Evolutionary conservation across 2,797 vertebrate genomes (phyloP).

Genomic region (Tarsius wallacei): DNA sequence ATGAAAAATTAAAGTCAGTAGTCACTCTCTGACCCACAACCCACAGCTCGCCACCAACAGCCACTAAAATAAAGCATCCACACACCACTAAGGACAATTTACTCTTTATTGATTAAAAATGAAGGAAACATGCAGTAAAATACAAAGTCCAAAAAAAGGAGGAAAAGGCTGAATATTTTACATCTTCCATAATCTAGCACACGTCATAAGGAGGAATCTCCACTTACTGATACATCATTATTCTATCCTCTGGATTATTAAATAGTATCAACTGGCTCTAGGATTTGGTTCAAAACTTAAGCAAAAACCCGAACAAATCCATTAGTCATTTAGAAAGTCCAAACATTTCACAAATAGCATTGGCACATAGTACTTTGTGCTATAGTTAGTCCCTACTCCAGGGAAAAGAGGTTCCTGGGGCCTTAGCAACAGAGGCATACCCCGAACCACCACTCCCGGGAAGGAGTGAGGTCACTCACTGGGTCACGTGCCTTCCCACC

Average conservation of each 20-base stretch:
- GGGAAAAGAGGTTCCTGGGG: slow-evolving; percentile 6
- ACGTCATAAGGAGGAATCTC: slow-evolving; percentile 89
- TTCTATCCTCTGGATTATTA: slow-evolving; percentile 85
- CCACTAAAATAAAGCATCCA: slow-evolving; percentile 43
- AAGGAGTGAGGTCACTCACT: slow-evolving; percentile 72
- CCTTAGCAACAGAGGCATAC: background rate
- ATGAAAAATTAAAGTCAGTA: background rate
- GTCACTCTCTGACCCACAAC: background rate
- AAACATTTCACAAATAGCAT: slow-evolving; percentile 84
- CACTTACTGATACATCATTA: slow-evolving; percentile 90
- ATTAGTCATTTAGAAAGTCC: slow-evolving; percentile 86
- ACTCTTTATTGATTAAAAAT: slow-evolving; percentile 98
- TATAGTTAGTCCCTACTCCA: slow-evolving; percentile 26
- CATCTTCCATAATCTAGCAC: slow-evolving; percentile 93
- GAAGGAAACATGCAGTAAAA: slow-evolving; percentile 96
- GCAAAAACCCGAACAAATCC: slow-evolving; percentile 85
- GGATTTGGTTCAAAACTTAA: slow-evolving; percentile 89
- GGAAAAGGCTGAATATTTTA: slow-evolving; percentile 91
- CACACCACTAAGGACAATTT: slow-evolving; percentile 90
- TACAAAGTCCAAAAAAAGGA: slow-evolving; percentile 92
- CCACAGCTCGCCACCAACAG: background rate
- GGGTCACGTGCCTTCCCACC: slow-evolving; percentile 75
- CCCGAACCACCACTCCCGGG: background rate
- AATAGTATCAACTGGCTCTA: slow-evolving; percentile 89
- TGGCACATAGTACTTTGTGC: slow-evolving; percentile 88